phyloP scores from a whole-genome alignment of 2,888 invertebrate genomes.

The Metallyticus violacea region DNA sequence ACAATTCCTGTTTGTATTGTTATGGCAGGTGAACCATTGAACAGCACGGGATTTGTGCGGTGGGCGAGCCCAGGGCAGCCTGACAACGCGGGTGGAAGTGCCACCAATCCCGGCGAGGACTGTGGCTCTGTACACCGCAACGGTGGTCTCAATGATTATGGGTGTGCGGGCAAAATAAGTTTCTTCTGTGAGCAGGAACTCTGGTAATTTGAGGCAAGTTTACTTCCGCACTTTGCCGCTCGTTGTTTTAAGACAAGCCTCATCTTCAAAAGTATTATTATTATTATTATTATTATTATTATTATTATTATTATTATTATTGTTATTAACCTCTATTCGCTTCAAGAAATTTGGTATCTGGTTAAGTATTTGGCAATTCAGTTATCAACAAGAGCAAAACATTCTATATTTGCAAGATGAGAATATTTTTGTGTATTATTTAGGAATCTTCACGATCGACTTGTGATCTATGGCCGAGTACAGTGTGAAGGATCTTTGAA shows the following conservation, averaged over 20 bases:
- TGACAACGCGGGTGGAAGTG: background rate
- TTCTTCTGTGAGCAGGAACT: constrained; percentile 31
- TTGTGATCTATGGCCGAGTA: background rate
- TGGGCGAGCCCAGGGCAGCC: constrained; percentile 18
- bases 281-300: too few relatives aligned
- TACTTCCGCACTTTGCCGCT: background rate
- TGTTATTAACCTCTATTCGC: too few relatives aligned
- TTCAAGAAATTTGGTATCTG: too few relatives aligned
- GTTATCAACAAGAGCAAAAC: too few relatives aligned
- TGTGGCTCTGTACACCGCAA: constrained; percentile 24
- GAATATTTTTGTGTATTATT: background rate
- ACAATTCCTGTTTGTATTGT: too few relatives aligned
- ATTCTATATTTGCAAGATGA: too few relatives aligned
- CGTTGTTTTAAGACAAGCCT: too few relatives aligned
- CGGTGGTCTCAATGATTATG: constrained; percentile 29
- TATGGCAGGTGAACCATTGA: constrained; percentile 23
- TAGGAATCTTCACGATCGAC: background rate
- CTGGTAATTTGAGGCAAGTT: background rate
- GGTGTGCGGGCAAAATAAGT: constrained; percentile 8
- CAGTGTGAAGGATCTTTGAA: background rate
- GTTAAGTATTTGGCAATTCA: too few relatives aligned
- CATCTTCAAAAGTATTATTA: too few relatives aligned
- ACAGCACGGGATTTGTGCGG: constrained; percentile 25
- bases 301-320: too few relatives aligned
- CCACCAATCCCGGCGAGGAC: constrained; percentile 16